Evolutionary conservation across 2,113 vertebrate species (phyloP), one percentile per base, ranked within the genome.

Genomic region (Nanorana parkeri): DNA sequence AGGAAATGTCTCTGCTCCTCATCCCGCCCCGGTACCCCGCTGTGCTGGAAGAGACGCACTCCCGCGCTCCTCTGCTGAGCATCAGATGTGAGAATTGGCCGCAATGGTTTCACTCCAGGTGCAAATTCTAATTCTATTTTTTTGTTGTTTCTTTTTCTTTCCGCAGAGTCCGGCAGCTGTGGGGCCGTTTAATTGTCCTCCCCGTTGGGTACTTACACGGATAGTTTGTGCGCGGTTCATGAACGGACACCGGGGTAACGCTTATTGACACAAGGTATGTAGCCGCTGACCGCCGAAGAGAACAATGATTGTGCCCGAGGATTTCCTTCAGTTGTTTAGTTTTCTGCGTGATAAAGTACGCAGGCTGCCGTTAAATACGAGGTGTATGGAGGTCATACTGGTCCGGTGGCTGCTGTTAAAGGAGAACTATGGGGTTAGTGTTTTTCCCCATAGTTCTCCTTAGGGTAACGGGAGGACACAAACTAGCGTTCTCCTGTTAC

Each of bases 161-260:
- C 21, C 73, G 36, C 60, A 81, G 78, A 81, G 63, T 6, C 26
- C 13, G 21, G 15, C 78, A 54, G 36, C 78, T 65, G 78, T 5
- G 36, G 29, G 29, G 73, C 51, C 7, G 36, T n/a, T 19, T 54
- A 64, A 32, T 32, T 4, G 16, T 17, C 61, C 67, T 81, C 68
- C 24, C 68, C 36, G 6, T 52, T 69, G 68, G 68, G 29, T 60
- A 64, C 74, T 77, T 63, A 63, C 58, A 11, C 5, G 17, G 56
- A 24, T 65, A 71, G 68, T 36, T n/a, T 32, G 78, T 58, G 78
- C 19, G 17, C 68, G 20, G 56, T 63, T 51, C 56, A 73, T 72
- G 78, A 80, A 69, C 67, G 69, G 56, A 64, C 68, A n/a, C 17
- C 51, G 58, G 21, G 32, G 69, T 41, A n/a, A 19, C 17, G 32